These are phyloP conservation scores for Coecobrya sp. DNA, from an alignment of 2,888 invertebrate genomes.

Conservation along the genomic window DNA sequence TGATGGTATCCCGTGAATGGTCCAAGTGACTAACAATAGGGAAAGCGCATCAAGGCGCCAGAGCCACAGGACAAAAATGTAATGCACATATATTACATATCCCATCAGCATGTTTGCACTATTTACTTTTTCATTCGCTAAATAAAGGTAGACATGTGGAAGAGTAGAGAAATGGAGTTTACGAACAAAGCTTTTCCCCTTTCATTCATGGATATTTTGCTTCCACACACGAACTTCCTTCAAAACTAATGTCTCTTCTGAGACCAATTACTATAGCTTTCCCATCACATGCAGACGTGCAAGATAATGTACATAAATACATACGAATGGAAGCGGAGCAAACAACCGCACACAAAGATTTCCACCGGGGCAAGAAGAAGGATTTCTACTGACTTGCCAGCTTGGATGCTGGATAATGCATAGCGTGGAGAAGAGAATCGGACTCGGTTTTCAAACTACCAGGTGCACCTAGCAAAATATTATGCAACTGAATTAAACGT, in stretches of 20 bases:
- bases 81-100: slow-evolving; percentile 37
- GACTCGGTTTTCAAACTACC: neutral
- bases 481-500: neutral
- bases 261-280: slow-evolving; percentile 82
- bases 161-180: neutral
- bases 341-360: slow-evolving; percentile 53
- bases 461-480: neutral
- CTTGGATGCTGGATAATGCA: neutral
- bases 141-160: slow-evolving; percentile 44
- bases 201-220: slow-evolving; percentile 29
- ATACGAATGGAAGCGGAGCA: neutral
- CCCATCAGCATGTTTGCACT: neutral
- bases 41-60: slow-evolving; percentile 21
- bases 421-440: neutral
- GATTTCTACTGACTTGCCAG: neutral
- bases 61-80: slow-evolving; percentile 62
- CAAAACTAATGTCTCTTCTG: slow-evolving; percentile 82
- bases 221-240: slow-evolving; percentile 66
- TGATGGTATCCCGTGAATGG: slow-evolving; percentile 40
- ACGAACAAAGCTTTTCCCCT: slow-evolving; percentile 1
- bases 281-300: slow-evolving; percentile 62
- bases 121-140: slow-evolving; percentile 40
- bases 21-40: neutral
- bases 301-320: slow-evolving; percentile 10
- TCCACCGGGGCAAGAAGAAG: slow-evolving; percentile 44